Base-by-base conservation (phyloP, 2,797 vertebrate species). In the Esox masquinongy region DNA sequence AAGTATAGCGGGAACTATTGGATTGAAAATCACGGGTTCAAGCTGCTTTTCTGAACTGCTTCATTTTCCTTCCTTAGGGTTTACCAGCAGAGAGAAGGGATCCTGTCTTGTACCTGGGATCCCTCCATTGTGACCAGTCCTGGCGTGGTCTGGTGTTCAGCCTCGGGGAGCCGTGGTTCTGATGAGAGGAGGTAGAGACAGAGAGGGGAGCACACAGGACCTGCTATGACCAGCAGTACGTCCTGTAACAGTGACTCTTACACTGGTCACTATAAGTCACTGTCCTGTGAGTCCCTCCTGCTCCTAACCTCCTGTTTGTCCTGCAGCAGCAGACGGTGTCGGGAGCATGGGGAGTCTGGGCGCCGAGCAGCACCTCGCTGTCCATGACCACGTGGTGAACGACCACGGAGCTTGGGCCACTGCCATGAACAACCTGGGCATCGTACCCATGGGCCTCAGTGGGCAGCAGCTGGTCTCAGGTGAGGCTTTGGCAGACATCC, bases 391-490 rank as follows among this genome's bases (percentile, higher is more conserved):
- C 53, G 8, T 59, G n/a, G 53, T 59, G 8, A 86, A 94, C 1
- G 97, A 96, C 83, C 96, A 95, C 0, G 93, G 95, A 0, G 95
- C 96, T 83, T 98, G 97, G 97, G 95, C 96, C 76, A 96, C 96
- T 0, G 96, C 97, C 85, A 97, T 98, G 97, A 98, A 95, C 92
- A 98, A 97, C 90, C 85, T 98, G 84, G 96, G 97, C 79, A 97
- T 99, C 90, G 87, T 97, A 83, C 96, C 97, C 1, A 93, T 99
- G 92, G 94, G 96, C 77, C 84, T 98, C 87, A 90, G 92, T 11
- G 96, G 96, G 80, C 97, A 96, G 88, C 97, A 95, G 84, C 93
- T 99, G 66, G 90, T 98, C 63, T 94, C 97, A 90, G 97, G 97
- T 99, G 94, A 91, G 71, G 16, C 47, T n/a, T 26, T 15, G 34